phyloP scores from a whole-genome alignment of 1,140 invertebrate genomes.

The Mesaphorura yosii region DNA sequence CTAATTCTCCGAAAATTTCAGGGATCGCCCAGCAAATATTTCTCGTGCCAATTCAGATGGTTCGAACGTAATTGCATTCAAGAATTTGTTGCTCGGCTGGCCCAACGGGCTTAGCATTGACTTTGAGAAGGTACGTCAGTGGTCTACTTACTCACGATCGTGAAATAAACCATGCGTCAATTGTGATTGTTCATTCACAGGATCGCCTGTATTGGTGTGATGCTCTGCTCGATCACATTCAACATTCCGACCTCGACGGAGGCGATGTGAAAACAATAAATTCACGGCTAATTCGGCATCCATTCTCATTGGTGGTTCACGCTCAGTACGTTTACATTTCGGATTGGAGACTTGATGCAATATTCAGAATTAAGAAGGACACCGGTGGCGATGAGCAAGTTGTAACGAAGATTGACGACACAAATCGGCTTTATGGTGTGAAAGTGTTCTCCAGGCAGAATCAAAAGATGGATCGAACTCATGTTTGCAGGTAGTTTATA shows the following conservation, averaged over 20 bases:
- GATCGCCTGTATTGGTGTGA: constrained; percentile 57
- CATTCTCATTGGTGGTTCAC: constrained; percentile 91
- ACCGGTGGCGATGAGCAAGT: constrained; percentile 75
- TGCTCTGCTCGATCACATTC: constrained; percentile 85
- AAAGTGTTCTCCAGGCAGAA: constrained; percentile 74
- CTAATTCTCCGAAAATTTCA: no score
- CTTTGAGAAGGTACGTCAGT: no score
- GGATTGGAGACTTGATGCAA: constrained; percentile 92
- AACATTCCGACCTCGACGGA: constrained; percentile 88
- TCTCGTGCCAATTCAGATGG: constrained; percentile 82
- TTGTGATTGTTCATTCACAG: no score
- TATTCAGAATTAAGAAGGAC: constrained; percentile 77
- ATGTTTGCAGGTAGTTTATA: no score
- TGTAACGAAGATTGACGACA: constrained; percentile 70
- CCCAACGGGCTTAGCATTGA: constrained; percentile 91
- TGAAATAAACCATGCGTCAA: no score
- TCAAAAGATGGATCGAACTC: constrained; percentile 56
- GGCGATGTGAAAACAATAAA: constrained; percentile 82
- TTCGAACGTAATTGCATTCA: constrained; percentile 70
- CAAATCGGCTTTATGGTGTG: constrained; percentile 75
- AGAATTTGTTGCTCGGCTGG: constrained; percentile 86
- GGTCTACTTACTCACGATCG: no score
- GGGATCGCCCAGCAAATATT: constrained; percentile 90
- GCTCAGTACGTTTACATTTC: constrained; percentile 90
- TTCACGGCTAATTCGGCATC: constrained; percentile 77